Evolutionary conservation across 2,888 invertebrate species (phyloP), one percentile per base, ranked within the genome.

Genomic region (Macaria liturata): DNA sequence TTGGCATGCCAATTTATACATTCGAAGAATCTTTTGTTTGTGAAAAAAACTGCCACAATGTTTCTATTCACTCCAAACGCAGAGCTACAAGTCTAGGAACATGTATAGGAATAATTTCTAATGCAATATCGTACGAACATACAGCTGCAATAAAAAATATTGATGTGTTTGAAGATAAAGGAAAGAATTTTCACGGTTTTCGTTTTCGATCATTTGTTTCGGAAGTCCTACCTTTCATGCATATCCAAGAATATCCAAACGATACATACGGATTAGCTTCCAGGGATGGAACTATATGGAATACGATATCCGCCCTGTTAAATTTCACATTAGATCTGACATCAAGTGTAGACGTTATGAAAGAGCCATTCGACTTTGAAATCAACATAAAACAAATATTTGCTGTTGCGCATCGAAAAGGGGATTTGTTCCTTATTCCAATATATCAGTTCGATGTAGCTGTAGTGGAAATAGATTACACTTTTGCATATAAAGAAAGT

Each of bases 261-360:
- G 83, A 81, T 7, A 78, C 70, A 0, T 84, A 75, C 49, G 72
- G 68, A 2, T 61, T 89, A 5, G 54, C 65, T 40, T 61, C 72
- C 30, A 76, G 91, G 70, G 91, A 91, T 64, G 91, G 89, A 3
- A 69, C 61, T 30, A 69, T 91, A 20, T 91, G 91, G 91, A 84
- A 72, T 7, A 76, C 78, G 3, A 72, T 88, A 59, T 66, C 85
- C 0, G 58, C 80, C 46, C 67, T 79, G 1, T 79, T 91, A 76
- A 91, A 91, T 60, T 91, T 90, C 53, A 78, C 73, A 5, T 76
- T 90, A 5, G 84, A 88, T 61, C 57, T 89, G 0, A 71, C 78
- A 9, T 75, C 83, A 0, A 75, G 74, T 53, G 32, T 55, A 3
- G 64, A 69, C 0, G 59, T 54, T 2, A 69, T 86, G 46, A 83